Evolutionary conservation across 53 echinoderm and acorn worm genomes (phyloP), one percentile per base, ranked within the genome.

Genomic region (Temnopleurus reevesii): DNA sequence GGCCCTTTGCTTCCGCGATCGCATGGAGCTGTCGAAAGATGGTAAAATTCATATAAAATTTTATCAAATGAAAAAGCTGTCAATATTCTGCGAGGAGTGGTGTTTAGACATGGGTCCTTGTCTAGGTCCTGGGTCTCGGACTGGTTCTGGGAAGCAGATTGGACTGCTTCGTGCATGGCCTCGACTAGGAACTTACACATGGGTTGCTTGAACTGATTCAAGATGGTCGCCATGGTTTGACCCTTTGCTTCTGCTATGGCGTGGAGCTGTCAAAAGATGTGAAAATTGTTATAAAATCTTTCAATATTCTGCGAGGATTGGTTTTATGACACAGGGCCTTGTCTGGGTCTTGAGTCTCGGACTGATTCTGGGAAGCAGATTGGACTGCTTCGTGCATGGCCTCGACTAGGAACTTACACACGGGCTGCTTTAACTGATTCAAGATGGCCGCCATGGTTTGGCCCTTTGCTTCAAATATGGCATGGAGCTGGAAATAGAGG

Each of bases 161-260:
- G 89, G 27, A 85, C 90, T 15, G 93, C 91, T 12, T 94, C 94
- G 26, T 98, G 94, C 81, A 98, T 57, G 4, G 92, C 91, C 43
- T 96, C 98, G 15, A 96, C 92, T 12, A 96, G 77, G 81, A 98
- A 98, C 93, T 94, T 94, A 84, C 94, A 98, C 65, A 98, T 92
- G 2, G 94, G 95, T 57, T 94, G 92, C 84, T 96, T 98, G 93
- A 94, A 98, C 31, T 89, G 94, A 4, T 89, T 53, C 77, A 94
- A 96, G 26, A 98, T 89, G 58, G 86, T 57, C n/a, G 89, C 35
- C 87, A 98, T 89, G 77, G 90, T 92, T 26, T 92, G 51, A 8
- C 76, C 58, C 63, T 96, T 96, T 35, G 91, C 91, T 43, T 89
- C 89, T 23, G 98, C 95, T 29, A 98, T 89, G 17, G 91, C 95